These are phyloP conservation scores for Xanthia togata DNA, from an alignment of 2,888 invertebrate genomes.

Conservation along the genomic window DNA sequence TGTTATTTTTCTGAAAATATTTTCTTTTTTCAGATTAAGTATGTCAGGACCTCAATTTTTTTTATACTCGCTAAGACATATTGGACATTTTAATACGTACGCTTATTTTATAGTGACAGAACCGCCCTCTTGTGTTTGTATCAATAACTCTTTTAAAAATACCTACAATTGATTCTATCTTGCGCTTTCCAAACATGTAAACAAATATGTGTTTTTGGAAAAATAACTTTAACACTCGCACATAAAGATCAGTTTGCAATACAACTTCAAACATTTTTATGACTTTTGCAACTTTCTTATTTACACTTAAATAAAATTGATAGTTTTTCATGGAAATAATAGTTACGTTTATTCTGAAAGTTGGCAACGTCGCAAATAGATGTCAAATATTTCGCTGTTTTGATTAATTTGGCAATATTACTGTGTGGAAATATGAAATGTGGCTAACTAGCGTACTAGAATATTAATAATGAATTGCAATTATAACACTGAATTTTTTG, in stretches of 20 bases:
- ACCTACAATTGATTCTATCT: not conserved
- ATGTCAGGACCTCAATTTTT: not conserved
- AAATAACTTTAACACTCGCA: not conserved
- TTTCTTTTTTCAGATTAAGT: not conserved
- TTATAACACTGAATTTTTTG: too few relatives aligned
- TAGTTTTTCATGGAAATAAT: not conserved
- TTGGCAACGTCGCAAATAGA: too few relatives aligned
- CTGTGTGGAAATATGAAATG: too few relatives aligned
- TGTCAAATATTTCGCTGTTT: too few relatives aligned
- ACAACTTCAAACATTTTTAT: not conserved
- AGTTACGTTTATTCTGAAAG: too few relatives aligned
- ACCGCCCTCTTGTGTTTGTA: conserved; percentile 9
- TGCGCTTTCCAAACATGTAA: not conserved
- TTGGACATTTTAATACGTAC: conserved; percentile 23
- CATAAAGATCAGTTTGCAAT: not conserved
- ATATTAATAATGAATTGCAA: too few relatives aligned
- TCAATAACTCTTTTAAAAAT: not conserved
- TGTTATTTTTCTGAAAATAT: not conserved
- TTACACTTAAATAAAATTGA: not conserved
- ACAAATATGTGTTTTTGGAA: not conserved
- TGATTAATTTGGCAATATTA: too few relatives aligned
- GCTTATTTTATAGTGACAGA: conserved; percentile 24
- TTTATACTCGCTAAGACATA: conserved; percentile 1
- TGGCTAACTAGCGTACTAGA: too few relatives aligned
- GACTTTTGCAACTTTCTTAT: not conserved